These are phyloP conservation scores for Muschampia plurimacula DNA, from an alignment of 2,888 invertebrate genomes.

Conservation along the genomic window DNA sequence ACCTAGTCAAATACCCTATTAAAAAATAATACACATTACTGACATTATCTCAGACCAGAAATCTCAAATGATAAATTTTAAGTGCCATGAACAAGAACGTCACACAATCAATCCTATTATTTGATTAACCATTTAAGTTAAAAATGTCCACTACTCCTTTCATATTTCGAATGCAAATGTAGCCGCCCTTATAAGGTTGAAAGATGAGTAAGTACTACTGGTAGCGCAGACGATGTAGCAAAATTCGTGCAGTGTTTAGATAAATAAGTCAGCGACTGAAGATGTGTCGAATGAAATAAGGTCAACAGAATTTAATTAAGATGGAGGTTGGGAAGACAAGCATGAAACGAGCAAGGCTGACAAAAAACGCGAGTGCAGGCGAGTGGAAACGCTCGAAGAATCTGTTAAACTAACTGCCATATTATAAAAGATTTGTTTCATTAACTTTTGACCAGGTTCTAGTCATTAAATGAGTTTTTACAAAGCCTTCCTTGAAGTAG, in stretches of 20 bases:
- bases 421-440: neutral
- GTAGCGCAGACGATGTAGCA: neutral
- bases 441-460: neutral
- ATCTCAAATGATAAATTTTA: too few relatives aligned
- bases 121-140: slow-evolving; percentile 1
- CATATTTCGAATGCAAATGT: neutral
- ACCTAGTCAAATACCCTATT: too few relatives aligned
- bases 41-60: too few relatives aligned
- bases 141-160: neutral
- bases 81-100: too few relatives aligned
- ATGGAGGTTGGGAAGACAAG: slow-evolving; percentile 49
- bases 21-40: too few relatives aligned
- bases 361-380: slow-evolving; percentile 44
- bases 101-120: neutral
- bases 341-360: slow-evolving; percentile 54
- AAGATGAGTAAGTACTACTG: slow-evolving; percentile 12
- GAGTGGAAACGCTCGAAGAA: slow-evolving; percentile 41
- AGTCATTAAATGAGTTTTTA: neutral
- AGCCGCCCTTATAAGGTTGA: slow-evolving; percentile 8
- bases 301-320: slow-evolving; percentile 54
- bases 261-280: slow-evolving; percentile 36
- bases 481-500: neutral
- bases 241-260: slow-evolving; percentile 19
- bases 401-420: slow-evolving; percentile 11
- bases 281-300: slow-evolving; percentile 51